phyloP scores from a whole-genome alignment of 2,888 invertebrate species.

The Eudemis profundana region DNA sequence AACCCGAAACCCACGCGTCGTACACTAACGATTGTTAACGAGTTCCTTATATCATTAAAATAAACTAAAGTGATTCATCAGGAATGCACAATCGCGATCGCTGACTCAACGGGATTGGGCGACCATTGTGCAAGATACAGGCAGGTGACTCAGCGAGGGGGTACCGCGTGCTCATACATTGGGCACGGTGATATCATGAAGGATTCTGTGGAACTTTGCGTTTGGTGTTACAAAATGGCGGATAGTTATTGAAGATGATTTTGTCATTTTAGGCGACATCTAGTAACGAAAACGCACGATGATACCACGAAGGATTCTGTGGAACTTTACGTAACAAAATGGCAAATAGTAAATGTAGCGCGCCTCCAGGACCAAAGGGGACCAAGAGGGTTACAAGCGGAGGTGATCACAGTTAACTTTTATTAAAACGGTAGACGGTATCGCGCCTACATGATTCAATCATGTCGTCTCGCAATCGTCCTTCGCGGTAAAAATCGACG shows the following conservation, averaged over 20 bases:
- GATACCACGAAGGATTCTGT: conserved; percentile 17
- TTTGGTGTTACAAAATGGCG: background rate
- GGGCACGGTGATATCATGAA: conserved; percentile 3
- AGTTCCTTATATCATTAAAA: conserved; percentile 15
- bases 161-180: conserved; percentile 8
- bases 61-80: conserved; percentile 25
- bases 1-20: background rate
- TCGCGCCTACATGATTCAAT: too few species aligned
- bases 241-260: background rate
- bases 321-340: background rate
- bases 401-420: too few species aligned
- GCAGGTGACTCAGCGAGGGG: conserved; percentile 15
- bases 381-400: too few species aligned
- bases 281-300: background rate
- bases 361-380: too few species aligned
- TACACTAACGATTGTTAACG: background rate
- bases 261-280: too few species aligned
- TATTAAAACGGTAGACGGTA: too few species aligned
- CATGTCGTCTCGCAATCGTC: too few species aligned
- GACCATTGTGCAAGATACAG: conserved; percentile 10
- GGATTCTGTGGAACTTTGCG: conserved; percentile 2
- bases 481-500: too few species aligned
- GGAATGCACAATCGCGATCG: conserved; percentile 17
- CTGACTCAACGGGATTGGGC: conserved; percentile 23
- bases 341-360: background rate